Conservation (phyloP, 2,888 invertebrate genomes). For the Archips crataeganus region DNA sequence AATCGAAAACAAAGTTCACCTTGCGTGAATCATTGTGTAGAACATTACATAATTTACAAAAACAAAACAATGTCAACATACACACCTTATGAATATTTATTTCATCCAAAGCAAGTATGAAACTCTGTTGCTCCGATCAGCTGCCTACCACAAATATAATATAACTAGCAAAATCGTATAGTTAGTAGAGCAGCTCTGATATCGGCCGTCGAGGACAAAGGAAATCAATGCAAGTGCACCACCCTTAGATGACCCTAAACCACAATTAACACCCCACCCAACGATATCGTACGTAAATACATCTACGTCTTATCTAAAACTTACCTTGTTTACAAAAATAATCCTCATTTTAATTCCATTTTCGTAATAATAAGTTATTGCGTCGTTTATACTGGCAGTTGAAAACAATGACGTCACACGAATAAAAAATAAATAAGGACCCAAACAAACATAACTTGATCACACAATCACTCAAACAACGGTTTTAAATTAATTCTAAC, state of each 20-base stretch:
- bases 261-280: conserved; percentile 43
- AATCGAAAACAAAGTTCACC: conserved; percentile 33
- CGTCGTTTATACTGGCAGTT: conserved; percentile 87
- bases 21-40: conserved; percentile 37
- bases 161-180: conserved; percentile 47
- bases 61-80: conserved; percentile 56
- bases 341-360: conserved; percentile 83
- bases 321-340: conserved; percentile 73
- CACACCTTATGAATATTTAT: conserved; percentile 51
- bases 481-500: conserved; percentile 55
- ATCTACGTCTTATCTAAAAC: conserved; percentile 56
- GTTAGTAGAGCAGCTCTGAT: conserved; percentile 45
- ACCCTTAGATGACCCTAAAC: conserved; percentile 48
- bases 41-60: conserved; percentile 60
- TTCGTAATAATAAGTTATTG: conserved; percentile 84
- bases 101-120: conserved; percentile 43
- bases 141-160: conserved; percentile 57
- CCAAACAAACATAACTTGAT: conserved; percentile 66
- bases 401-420: conserved; percentile 87
- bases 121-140: conserved; percentile 66
- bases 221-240: conserved; percentile 75
- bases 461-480: conserved; percentile 56
- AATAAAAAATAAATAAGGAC: conserved; percentile 67
- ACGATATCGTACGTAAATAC: conserved; percentile 43
- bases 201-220: conserved; percentile 79